These are phyloP conservation scores for Turdus rufiventris DNA, from an alignment of 2,113 vertebrate genomes.

Conservation along the genomic window DNA sequence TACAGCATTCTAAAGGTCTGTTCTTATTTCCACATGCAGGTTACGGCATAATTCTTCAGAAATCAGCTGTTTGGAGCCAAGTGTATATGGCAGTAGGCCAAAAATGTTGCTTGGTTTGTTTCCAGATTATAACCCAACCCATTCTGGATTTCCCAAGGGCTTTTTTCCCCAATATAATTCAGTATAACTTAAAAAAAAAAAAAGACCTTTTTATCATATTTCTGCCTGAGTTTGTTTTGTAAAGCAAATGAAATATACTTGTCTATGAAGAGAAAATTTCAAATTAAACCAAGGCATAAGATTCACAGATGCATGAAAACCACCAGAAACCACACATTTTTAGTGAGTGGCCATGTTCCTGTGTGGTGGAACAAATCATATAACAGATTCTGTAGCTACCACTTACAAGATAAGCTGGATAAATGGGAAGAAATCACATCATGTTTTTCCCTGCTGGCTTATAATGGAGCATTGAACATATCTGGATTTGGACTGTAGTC, in stretches of 20 bases:
- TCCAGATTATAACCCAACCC: not conserved
- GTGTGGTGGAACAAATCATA: not conserved
- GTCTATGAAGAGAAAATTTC: not conserved
- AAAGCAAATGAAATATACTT: not conserved
- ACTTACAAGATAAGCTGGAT: not conserved
- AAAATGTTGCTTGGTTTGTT: not conserved
- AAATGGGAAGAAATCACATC: not conserved
- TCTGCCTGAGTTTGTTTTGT: not conserved
- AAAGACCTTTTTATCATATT: not conserved
- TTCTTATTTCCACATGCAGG: not conserved
- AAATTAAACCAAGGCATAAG: not conserved
- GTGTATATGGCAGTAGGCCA: not conserved
- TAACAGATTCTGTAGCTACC: not conserved
- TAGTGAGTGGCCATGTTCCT: not conserved
- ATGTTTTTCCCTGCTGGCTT: not conserved
- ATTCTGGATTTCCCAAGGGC: not conserved
- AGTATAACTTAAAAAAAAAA: not conserved
- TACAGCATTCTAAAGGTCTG: not conserved
- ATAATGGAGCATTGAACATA: not conserved
- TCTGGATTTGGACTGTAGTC: not conserved
- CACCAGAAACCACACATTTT: not conserved
- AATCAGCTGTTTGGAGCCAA: not conserved
- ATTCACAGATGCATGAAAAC: not conserved
- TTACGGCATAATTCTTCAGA: not conserved
- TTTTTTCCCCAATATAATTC: not conserved